These are phyloP conservation scores for Oreochromis niloticus DNA, from an alignment of 2,113 vertebrate genomes.

Conservation along the genomic window DNA sequence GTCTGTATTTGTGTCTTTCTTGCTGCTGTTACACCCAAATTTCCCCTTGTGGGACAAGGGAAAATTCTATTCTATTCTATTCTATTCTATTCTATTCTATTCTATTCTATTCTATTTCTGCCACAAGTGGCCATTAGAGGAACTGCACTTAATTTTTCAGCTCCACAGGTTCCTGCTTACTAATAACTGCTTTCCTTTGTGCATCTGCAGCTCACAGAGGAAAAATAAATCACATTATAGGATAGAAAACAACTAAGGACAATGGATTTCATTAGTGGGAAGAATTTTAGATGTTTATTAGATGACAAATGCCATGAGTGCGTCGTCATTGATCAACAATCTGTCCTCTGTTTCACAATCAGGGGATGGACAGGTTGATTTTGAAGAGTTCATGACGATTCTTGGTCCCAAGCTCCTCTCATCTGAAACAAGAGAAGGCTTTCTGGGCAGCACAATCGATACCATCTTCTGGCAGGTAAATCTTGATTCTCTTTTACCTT, in stretches of 20 bases:
- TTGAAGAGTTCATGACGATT: slow-evolving; percentile 98
- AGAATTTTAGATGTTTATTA: not conserved
- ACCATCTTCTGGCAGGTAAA: slow-evolving; percentile 99
- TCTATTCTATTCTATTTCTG: not conserved
- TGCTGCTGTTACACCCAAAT: not conserved
- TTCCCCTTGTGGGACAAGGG: not conserved
- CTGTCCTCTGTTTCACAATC: slow-evolving; percentile 15
- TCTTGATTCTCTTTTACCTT: not conserved
- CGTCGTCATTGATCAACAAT: not conserved
- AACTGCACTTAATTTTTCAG: not conserved
- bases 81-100: not conserved
- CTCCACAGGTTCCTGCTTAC: rapidly evolving
- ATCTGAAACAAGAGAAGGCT: slow-evolving; percentile 90
- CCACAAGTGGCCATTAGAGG: not conserved
- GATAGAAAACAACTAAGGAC: not conserved
- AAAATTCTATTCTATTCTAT: not conserved
- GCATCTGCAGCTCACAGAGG: not conserved
- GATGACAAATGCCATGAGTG: not conserved
- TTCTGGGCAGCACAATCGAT: slow-evolving; percentile 94
- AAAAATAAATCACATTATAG: not conserved
- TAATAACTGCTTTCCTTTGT: not conserved
- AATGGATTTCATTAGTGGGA: not conserved
- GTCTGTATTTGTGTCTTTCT: not conserved
- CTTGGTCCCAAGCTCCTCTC: slow-evolving; percentile 94
- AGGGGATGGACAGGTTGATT: slow-evolving; percentile 97